Base-by-base conservation (phyloP, 1,140 invertebrate species). In the Aradophagus sp. region DNA sequence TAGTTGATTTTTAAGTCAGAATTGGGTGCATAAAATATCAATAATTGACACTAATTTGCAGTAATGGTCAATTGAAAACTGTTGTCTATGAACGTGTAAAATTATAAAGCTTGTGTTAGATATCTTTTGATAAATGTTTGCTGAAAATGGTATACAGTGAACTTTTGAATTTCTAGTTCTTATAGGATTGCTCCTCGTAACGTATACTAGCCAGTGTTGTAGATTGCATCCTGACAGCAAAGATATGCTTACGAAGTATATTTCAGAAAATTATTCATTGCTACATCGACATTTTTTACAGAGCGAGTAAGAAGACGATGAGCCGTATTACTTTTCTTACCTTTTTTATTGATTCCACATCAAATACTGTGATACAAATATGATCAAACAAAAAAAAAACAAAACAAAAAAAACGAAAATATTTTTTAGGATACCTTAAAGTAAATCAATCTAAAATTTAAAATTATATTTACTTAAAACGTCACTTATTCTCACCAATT, bases 251-350 rank as follows among this genome's bases (percentile, higher is more conserved):
- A 61, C 48, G 48, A 48, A 61, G 56, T 68, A 55, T 31, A 47
- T 62, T 62, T 62, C 32, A 8, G 50, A 50, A 69, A 70, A 70
- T 70, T 70, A 70, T 70, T 62, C 66, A 70, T 70, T 62, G 58
- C 56, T 48, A 38, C 50, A 56, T 63, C 38, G 58, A 62, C 66
- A 63, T 63, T 70, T 70, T 70, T 62, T 56, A 62, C 56, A 61
- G 35, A 61, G 48, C 17, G 58, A 44, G 36, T 19, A 44, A 50
- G 35, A 58, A 62, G 63, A 62, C 35, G 66, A 36, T 63, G 42
- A 41, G 53, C 23, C 27, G 34, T 56, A 70, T 62, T 62, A 62
- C 50, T 42, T 62, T 44, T 50, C 41, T 35, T 53, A 20, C 11
- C 56, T 29, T 20, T 55, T 69, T 69, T n/a, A 70, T 70, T 56